phyloP scores from a whole-genome alignment of 2,797 vertebrate genomes.

The Hylomyscus alleni region DNA sequence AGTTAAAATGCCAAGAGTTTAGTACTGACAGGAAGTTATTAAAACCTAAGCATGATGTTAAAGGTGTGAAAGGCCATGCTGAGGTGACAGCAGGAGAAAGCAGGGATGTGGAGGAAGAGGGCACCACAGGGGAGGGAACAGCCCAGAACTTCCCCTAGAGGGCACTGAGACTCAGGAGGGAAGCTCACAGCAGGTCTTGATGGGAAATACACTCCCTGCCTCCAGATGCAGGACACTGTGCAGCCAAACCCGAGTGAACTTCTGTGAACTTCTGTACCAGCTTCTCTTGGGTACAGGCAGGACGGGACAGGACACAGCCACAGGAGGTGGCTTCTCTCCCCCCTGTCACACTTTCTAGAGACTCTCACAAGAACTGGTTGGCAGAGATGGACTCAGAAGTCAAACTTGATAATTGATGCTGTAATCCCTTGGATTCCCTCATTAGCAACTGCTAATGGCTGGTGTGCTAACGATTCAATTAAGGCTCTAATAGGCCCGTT shows the following conservation, averaged over 20 bases:
- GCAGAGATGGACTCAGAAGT: constrained; percentile 81
- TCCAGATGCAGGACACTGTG: neutral
- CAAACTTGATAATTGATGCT: constrained; percentile 86
- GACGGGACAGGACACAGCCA: neutral
- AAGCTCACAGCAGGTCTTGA: neutral
- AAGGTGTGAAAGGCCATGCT: neutral
- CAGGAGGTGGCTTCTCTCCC: fast-evolving
- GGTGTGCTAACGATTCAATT: constrained; percentile 87
- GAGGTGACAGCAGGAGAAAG: neutral
- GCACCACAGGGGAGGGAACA: neutral
- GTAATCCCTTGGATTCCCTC: constrained; percentile 88
- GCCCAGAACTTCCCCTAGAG: neutral
- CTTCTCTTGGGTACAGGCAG: neutral
- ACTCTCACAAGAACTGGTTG: constrained; percentile 81
- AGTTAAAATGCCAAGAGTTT: neutral
- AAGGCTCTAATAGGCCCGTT: constrained; percentile 87
- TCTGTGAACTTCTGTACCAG: neutral
- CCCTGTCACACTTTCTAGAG: constrained; percentile 67
- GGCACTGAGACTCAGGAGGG: neutral
- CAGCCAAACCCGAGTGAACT: neutral
- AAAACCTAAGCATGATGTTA: neutral
- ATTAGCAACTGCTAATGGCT: constrained; percentile 88
- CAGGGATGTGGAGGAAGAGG: neutral
- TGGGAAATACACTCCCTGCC: too few relatives aligned
- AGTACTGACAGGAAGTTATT: neutral